Evolutionary conservation across 1,140 invertebrate genomes (phyloP).

Genomic region (Hylaeus volcanicus): DNA sequence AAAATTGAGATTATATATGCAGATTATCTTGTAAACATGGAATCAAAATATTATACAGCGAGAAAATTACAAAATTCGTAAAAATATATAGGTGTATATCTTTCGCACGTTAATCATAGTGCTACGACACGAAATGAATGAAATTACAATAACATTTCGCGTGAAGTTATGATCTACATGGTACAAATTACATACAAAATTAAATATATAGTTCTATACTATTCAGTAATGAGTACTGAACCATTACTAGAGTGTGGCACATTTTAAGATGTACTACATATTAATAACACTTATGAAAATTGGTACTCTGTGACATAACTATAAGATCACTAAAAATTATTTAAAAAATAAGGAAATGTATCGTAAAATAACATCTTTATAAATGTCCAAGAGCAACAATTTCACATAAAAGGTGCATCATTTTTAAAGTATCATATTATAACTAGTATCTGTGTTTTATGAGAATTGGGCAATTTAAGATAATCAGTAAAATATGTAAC

Average conservation of each 20-base stretch:
- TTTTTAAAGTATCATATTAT: too few species aligned
- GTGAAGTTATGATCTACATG: constrained; percentile 15
- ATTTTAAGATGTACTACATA: constrained; percentile 5
- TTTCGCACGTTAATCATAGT: background rate
- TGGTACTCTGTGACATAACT: too few species aligned
- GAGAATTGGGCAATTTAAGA: too few species aligned
- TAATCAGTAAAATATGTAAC: too few species aligned
- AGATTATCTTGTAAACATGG: background rate
- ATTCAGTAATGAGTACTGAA: background rate
- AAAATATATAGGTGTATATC: constrained; percentile 15
- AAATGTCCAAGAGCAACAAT: too few species aligned
- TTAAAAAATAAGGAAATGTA: too few species aligned
- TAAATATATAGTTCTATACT: constrained; percentile 17
- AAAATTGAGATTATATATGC: constrained; percentile 18
- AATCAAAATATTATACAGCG: constrained; percentile 11
- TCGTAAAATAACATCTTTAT: too few species aligned
- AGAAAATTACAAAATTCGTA: constrained; percentile 18
- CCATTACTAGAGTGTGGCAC: constrained; percentile 23
- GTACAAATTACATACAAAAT: constrained; percentile 25
- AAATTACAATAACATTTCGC: background rate
- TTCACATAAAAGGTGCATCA: too few species aligned
- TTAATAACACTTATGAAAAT: background rate
- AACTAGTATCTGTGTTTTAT: too few species aligned
- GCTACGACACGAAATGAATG: background rate
- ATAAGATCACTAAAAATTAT: too few species aligned